phyloP scores from a whole-genome alignment of 2,797 vertebrate species.

The Xenopus petersii region DNA sequence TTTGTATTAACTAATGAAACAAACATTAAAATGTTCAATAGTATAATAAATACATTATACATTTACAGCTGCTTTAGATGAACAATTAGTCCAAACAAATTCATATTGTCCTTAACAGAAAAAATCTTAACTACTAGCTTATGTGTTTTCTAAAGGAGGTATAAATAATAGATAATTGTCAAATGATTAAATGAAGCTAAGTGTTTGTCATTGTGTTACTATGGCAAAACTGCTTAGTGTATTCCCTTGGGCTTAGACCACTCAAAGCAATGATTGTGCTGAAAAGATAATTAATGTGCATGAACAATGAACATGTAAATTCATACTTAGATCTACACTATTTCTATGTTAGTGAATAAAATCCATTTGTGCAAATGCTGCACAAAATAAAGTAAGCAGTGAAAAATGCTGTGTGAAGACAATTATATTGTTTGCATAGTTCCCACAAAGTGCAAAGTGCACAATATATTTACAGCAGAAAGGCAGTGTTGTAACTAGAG shows the following conservation, averaged over 20 bases:
- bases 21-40: too few relatives aligned
- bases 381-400: too few relatives aligned
- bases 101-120: background rate
- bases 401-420: too few relatives aligned
- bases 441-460: too few relatives aligned
- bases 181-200: background rate
- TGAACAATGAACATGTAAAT: constrained; percentile 5
- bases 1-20: too few relatives aligned
- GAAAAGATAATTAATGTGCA: constrained; percentile 14
- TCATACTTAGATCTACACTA: background rate
- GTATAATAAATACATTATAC: too few relatives aligned
- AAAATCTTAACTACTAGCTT: background rate
- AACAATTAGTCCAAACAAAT: background rate
- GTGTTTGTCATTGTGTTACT: constrained; percentile 7
- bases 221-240: background rate
- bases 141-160: background rate
- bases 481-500: too few relatives aligned
- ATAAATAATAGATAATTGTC: background rate
- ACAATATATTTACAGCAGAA: too few relatives aligned
- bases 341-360: background rate
- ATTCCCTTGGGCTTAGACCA: constrained; percentile 11
- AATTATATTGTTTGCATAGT: too few relatives aligned
- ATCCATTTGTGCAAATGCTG: too few relatives aligned
- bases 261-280: constrained; percentile 18
- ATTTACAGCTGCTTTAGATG: background rate